Evolutionary conservation across 2,113 vertebrate species (phyloP), one percentile per base, ranked within the genome.

Genomic region (Hyaena hyaena): DNA sequence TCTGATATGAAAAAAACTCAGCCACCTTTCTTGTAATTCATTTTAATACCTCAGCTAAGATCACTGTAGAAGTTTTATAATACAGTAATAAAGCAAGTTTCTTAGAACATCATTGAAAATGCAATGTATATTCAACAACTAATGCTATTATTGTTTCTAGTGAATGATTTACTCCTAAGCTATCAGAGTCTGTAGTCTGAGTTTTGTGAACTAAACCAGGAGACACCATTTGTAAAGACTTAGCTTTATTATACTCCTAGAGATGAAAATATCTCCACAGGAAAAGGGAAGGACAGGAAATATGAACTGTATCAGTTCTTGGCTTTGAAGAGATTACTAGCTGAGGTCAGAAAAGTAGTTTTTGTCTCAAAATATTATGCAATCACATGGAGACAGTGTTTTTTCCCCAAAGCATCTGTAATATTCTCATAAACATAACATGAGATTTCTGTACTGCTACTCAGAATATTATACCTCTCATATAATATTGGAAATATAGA

Each of bases 41-140:
- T 76, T 89, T 95, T 74, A 90, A 85, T 96, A 66, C 7, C 79
- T 98, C 96, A 96, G 89, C 89, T 98, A 98, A 96, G 89, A 97
- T 90, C 86, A 98, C 81, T 48, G 58, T 73, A 82, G 96, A 91
- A 83, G 19, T 96, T 85, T 90, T 88, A 48, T 26, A 69, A 73
- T 58, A 31, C 4, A 58, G 61, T 65, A 95, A 73, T 90, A 95
- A 97, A 97, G 96, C 16, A 94, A 89, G 63, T 43, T 98, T 98
- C 69, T 95, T 39, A 89, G 96, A 98, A 97, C 28, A 96, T 55
- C 63, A 82, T 73, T 85, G 48, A 82, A 96, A 94, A 77, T 89
- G 35, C 48, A 95, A 48, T 5, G n/a, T 55, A 53, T 69, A 61
- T 96, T 85, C 61, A 97, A 92, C 58, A 39, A 10, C 53, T 93